Percentiles rank a stretch among this genome's conserved stretches.
Evolutionary conservation across 2,888 invertebrate species (phyloP).

Genomic region (Incurvaria masculella): DNA sequence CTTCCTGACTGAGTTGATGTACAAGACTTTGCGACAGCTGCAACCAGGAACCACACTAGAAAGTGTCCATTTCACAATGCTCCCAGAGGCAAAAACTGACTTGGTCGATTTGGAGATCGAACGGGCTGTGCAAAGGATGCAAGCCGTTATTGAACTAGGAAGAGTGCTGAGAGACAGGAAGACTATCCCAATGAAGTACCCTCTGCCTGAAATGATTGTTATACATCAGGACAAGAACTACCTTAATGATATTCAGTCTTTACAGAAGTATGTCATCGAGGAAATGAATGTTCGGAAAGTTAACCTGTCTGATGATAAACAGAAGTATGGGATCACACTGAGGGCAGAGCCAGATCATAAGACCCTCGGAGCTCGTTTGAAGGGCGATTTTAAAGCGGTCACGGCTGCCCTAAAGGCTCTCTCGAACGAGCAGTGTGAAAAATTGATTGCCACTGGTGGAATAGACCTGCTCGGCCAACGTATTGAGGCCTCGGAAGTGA

Average conservation of each 20-base stretch:
- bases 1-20: slow-evolving; percentile 93
- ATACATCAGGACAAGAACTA: slow-evolving; percentile 82
- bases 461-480: slow-evolving; percentile 73
- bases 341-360: slow-evolving; percentile 96
- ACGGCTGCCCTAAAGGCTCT: slow-evolving; percentile 77
- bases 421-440: slow-evolving; percentile 74
- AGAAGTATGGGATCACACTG: slow-evolving; percentile 86
- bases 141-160: slow-evolving; percentile 91
- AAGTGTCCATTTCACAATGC: slow-evolving; percentile 91
- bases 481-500: slow-evolving; percentile 74
- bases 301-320: slow-evolving; percentile 84
- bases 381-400: slow-evolving; percentile 87
- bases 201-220: slow-evolving; percentile 92
- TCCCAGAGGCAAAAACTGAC: slow-evolving; percentile 68
- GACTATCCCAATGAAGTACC: slow-evolving; percentile 94
- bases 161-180: slow-evolving; percentile 90
- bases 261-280: slow-evolving; percentile 83
- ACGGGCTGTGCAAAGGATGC: slow-evolving; percentile 88
- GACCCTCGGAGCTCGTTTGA: slow-evolving; percentile 81
- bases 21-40: slow-evolving; percentile 76
- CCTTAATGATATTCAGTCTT: slow-evolving; percentile 71
- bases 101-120: slow-evolving; percentile 86
- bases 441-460: slow-evolving; percentile 66
- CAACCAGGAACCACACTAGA: slow-evolving; percentile 54
- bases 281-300: slow-evolving; percentile 91